Evolutionary conservation across 2,797 vertebrate species (phyloP), one percentile per base, ranked within the genome.

Genomic region (Manis javanica): DNA sequence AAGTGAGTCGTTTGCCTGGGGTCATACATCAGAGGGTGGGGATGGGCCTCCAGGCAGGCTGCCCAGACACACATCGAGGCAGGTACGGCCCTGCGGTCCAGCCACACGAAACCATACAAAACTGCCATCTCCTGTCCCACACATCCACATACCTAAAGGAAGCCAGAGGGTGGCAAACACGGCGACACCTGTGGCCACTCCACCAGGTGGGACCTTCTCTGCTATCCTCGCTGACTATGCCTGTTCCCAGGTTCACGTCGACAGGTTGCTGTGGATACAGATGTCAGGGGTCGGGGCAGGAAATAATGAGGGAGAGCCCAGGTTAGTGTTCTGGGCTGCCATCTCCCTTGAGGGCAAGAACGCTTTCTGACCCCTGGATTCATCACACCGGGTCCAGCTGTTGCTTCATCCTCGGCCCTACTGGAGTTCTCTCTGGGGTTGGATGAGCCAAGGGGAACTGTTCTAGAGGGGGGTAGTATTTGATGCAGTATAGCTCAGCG

Each of bases 171-270:
- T 7, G 29, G 29, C 51, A 82, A 82, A 53, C 68, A 63, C 14
- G 15, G 81, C 34, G 24, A 53, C 21, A 26, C 1, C 12, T 21
- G 11, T 0, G 7, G 23, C 85, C 0, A 0, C 26, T 69, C 24
- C 61, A 0, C 63, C 21, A 18, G n/a, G 34, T 19, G 61, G 31
- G 59, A 46, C 16, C 29, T 42, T 85, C 31, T 42, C 69, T 51
- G 37, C 34, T 26, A 29, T 31, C 86, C 23, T 59, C 21, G 0
- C 18, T 9, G 19, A 34, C 39, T n/a, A 77, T 59, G 31, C 16
- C 18, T 55, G 8, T n/a, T 69, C 83, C 14, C 42, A 42, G 8
- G 71, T 61, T 75, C 79, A 10, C 5, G 6, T 11, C 5, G 18
- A 72, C 37, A 89, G 49, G 49, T 63, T 83, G n/a, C 37, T 63